These are phyloP conservation scores for Delichon dasypus DNA, from an alignment of 2,797 vertebrate species.

Conservation along the genomic window DNA sequence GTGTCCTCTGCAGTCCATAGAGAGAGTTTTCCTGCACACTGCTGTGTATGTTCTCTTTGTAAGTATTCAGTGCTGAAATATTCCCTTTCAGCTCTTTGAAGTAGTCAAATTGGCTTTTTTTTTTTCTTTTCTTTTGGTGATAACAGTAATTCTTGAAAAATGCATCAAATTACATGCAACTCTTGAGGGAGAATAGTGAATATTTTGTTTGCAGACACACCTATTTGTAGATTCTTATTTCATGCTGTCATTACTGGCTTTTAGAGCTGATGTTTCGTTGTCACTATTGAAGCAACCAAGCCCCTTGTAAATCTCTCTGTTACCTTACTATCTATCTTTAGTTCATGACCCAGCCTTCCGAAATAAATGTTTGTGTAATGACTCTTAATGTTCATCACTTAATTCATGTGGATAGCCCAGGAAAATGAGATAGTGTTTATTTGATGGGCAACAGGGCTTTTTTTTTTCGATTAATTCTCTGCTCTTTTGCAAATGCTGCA, in stretches of 20 bases:
- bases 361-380: neutral
- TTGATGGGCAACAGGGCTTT: neutral
- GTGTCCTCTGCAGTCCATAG: neutral
- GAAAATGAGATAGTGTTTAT: neutral
- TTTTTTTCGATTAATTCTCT: neutral
- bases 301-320: neutral
- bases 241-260: neutral
- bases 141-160: neutral
- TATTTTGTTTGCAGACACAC: slow-evolving; percentile 26
- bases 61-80: neutral
- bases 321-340: slow-evolving; percentile 21
- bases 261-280: neutral
- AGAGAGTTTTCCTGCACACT: neutral
- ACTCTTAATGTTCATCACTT: neutral
- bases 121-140: neutral
- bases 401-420: neutral
- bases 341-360: neutral
- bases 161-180: neutral
- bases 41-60: neutral
- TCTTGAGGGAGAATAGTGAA: neutral
- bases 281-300: neutral
- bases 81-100: neutral
- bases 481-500: slow-evolving; percentile 64
- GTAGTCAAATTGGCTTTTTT: neutral
- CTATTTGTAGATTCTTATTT: slow-evolving; percentile 44